Conservation (phyloP, 2,113 vertebrate genomes). For the Prietella phreatophila region DNA sequence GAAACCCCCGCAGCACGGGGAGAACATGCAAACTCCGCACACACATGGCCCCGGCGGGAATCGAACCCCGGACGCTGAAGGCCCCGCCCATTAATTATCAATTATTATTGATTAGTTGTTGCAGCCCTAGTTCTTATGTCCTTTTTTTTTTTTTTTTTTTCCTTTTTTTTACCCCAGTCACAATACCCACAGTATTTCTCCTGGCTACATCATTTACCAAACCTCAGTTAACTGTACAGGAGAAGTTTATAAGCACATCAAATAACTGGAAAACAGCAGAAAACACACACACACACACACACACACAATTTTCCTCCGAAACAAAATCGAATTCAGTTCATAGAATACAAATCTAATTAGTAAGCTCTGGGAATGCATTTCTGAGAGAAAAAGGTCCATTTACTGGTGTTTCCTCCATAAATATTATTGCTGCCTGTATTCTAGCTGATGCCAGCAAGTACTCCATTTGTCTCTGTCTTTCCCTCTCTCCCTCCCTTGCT, state of each 20-base stretch:
- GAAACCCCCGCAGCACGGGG: too few relatives aligned
- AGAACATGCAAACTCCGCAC: too few relatives aligned
- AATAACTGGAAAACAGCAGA: conserved; percentile 10
- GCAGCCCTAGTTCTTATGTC: too few relatives aligned
- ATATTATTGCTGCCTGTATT: conserved; percentile 48
- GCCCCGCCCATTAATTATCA: too few relatives aligned
- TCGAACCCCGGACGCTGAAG: too few relatives aligned
- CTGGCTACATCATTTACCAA: conserved; percentile 1
- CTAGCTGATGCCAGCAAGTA: conserved; percentile 48
- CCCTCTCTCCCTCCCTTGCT: neutral
- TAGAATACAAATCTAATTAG: conserved; percentile 53
- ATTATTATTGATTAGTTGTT: too few relatives aligned
- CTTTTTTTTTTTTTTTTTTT: neutral
- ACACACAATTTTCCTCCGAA: neutral
- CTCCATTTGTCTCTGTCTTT: conserved; percentile 25
- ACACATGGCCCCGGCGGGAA: too few relatives aligned
- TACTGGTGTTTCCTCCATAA: conserved; percentile 40
- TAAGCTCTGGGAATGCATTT: conserved; percentile 56
- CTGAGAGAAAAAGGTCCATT: conserved; percentile 38
- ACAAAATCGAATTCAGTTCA: conserved; percentile 21
- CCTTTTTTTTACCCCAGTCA: neutral
- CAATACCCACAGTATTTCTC: neutral
- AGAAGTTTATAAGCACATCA: neutral
- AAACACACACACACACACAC: neutral
- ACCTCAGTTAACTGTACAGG: neutral